Percentiles rank a stretch among this genome's conserved stretches.
Evolutionary conservation across 2,113 vertebrate genomes (phyloP).

Genomic region (Taurulus bubalis): DNA sequence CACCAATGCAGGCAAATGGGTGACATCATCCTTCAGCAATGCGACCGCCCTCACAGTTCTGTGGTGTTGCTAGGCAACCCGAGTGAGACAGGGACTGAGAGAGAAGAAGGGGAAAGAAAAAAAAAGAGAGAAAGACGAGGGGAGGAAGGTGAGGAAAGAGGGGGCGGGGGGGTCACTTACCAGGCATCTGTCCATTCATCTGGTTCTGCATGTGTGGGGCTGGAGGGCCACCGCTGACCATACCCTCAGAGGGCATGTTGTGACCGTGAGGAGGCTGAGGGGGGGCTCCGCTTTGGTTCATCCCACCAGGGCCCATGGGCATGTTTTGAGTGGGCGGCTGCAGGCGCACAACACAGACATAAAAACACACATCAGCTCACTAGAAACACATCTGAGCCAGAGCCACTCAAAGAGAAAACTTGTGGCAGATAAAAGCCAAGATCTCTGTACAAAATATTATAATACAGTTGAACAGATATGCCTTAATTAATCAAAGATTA

Average conservation of each 20-base stretch:
- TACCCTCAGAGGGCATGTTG: constrained; percentile 95
- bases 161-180: constrained; percentile 87
- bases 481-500: not conserved
- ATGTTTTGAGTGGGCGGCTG: constrained; percentile 98
- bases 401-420: constrained; percentile 3
- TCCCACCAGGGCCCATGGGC: constrained; percentile 96
- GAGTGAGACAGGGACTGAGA: constrained; percentile 58
- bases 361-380: constrained; percentile 47
- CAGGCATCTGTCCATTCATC: constrained; percentile 99
- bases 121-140: constrained; percentile 48
- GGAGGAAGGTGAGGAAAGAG: constrained; percentile 59
- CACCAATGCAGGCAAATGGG: constrained; percentile 84
- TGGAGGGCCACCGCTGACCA: constrained; percentile 94
- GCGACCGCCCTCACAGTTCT: constrained; percentile 88
- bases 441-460: not conserved
- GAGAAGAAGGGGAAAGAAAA: constrained; percentile 55
- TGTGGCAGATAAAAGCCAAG: not conserved
- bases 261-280: constrained; percentile 94
- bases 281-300: constrained; percentile 94
- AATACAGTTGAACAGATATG: not conserved
- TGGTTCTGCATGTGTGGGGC: constrained; percentile 98
- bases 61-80: constrained; percentile 93
- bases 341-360: constrained; percentile 72
- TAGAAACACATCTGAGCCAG: constrained; percentile 32
- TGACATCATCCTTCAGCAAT: constrained; percentile 84